These are phyloP conservation scores for Caradrina clavipalpis DNA, from an alignment of 2,888 invertebrate genomes.

Conservation along the genomic window DNA sequence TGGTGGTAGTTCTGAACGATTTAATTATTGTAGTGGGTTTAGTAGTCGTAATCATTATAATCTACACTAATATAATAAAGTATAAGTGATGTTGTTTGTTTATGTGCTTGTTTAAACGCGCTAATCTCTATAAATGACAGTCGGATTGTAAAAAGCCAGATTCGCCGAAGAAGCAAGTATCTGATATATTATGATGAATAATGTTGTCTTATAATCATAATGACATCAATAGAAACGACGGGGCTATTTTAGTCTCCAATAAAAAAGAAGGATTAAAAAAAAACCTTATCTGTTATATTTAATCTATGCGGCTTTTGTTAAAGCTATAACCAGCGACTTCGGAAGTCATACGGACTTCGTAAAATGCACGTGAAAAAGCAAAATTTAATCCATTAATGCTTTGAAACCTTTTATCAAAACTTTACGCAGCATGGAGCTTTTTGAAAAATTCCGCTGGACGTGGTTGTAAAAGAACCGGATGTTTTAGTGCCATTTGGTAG, in stretches of 20 bases:
- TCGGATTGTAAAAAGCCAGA: too few species aligned
- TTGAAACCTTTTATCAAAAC: conserved; percentile 57
- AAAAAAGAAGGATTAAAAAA: not conserved
- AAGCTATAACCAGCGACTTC: conserved; percentile 28
- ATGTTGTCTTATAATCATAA: too few species aligned
- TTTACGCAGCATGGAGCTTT: conserved; percentile 39
- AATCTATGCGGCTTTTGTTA: conserved; percentile 22
- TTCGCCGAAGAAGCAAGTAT: too few species aligned
- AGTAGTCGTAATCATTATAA: not conserved
- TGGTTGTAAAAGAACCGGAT: conserved; percentile 37
- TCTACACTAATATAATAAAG: too few species aligned
- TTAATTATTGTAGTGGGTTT: conserved; percentile 5
- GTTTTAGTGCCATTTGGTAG: conserved; percentile 33
- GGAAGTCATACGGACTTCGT: conserved; percentile 35
- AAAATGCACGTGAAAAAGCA: conserved; percentile 44
- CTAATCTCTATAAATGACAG: too few species aligned
- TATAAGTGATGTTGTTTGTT: too few species aligned
- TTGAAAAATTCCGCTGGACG: conserved; percentile 17
- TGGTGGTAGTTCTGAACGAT: not conserved
- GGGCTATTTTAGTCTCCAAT: not conserved
- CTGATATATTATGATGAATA: too few species aligned
- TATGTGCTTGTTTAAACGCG: too few species aligned
- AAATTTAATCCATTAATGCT: conserved; percentile 57
- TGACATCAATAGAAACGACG: not conserved
- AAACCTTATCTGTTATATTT: conserved; percentile 6